phyloP scores from a whole-genome alignment of 1,140 invertebrate genomes.

The Drosophila azteca region DNA sequence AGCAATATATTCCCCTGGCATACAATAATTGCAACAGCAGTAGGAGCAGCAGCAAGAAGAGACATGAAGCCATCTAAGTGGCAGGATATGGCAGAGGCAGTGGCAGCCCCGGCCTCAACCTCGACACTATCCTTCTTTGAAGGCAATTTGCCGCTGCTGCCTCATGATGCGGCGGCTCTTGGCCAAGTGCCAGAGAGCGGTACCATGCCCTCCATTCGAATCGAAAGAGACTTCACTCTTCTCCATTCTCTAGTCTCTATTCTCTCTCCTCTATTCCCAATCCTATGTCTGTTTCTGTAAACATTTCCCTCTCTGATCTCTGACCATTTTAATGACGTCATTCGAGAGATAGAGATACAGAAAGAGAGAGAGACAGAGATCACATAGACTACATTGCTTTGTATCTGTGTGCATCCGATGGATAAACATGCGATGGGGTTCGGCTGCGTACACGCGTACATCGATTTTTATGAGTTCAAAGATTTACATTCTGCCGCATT shows the following conservation, averaged over 20 bases:
- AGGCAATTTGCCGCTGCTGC: constrained; percentile 57
- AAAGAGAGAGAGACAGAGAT: neutral
- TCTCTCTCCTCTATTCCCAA: too few relatives aligned
- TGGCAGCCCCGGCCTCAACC: neutral
- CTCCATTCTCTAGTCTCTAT: too few relatives aligned
- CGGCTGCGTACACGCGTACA: constrained; percentile 66
- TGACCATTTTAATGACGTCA: constrained; percentile 9
- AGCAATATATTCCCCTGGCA: constrained; percentile 40
- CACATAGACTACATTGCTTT: constrained; percentile 22
- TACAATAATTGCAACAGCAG: constrained; percentile 30
- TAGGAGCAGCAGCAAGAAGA: constrained; percentile 1
- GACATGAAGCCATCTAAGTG: constrained; percentile 36
- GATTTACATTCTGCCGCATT: constrained; percentile 78
- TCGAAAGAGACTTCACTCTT: constrained; percentile 4
- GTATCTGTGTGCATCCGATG: constrained; percentile 55
- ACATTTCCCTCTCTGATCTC: constrained; percentile 11
- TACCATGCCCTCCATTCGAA: constrained; percentile 28
- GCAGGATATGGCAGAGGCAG: constrained; percentile 26
- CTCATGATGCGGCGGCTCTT: constrained; percentile 26
- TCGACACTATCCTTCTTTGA: constrained; percentile 8
- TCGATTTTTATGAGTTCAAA: constrained; percentile 82
- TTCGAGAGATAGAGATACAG: neutral
- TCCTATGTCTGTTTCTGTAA: too few relatives aligned
- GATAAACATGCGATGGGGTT: constrained; percentile 61
- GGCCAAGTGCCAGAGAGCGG: constrained; percentile 25